These are phyloP conservation scores for Eupeodes luniger DNA, from an alignment of 2,888 invertebrate genomes.

Conservation along the genomic window DNA sequence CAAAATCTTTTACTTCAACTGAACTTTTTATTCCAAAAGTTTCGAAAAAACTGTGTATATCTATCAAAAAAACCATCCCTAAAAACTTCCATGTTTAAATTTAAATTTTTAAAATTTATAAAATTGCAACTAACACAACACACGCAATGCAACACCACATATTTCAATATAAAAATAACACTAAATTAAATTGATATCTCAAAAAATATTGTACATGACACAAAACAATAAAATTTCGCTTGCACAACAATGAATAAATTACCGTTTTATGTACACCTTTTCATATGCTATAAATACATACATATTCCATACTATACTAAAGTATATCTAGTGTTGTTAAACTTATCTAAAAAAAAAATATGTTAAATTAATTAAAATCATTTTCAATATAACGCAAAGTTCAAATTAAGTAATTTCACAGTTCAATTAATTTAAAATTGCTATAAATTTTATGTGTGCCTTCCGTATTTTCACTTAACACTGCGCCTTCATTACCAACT, in stretches of 20 bases:
- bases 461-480: background rate
- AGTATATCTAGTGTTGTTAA: background rate
- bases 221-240: slow-evolving; percentile 18
- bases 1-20: too few relatives aligned
- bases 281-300: background rate
- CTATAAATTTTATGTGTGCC: background rate
- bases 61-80: too few relatives aligned
- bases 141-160: too few relatives aligned
- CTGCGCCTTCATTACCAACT: background rate
- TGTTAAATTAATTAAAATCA: slow-evolving; percentile 36
- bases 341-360: slow-evolving; percentile 8
- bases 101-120: too few relatives aligned
- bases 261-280: background rate
- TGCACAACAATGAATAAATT: slow-evolving; percentile 20
- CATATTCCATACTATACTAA: too few relatives aligned
- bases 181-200: slow-evolving; percentile 16
- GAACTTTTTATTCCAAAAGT: too few relatives aligned
- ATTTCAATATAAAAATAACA: background rate
- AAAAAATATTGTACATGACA: slow-evolving; percentile 20
- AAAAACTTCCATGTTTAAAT: too few relatives aligned
- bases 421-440: slow-evolving; percentile 46
- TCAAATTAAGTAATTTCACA: slow-evolving; percentile 54
- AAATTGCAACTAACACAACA: background rate
- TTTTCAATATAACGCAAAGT: slow-evolving; percentile 17
- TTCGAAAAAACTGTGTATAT: too few relatives aligned